phyloP scores from a whole-genome alignment of 2,888 invertebrate species.

The Argyresthia goedartella region DNA sequence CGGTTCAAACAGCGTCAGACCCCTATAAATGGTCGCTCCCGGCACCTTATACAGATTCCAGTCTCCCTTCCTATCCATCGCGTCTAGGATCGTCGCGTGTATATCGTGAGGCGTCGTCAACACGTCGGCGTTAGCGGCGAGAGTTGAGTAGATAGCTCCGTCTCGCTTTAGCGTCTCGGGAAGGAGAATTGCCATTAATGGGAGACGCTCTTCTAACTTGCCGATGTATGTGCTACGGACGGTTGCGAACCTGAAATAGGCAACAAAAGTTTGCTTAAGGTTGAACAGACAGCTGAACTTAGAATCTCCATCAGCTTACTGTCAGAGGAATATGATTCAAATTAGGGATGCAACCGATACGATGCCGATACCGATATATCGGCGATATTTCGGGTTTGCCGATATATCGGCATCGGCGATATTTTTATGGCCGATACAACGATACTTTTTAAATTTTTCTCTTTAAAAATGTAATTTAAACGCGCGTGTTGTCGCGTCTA shows the following conservation, averaged over 20 bases:
- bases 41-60: conserved; percentile 37
- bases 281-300: background rate
- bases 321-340: too few species aligned
- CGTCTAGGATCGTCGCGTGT: conserved; percentile 81
- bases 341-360: too few species aligned
- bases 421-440: too few species aligned
- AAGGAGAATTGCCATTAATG: conserved; percentile 85
- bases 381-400: too few species aligned
- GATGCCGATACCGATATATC: too few species aligned
- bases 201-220: conserved; percentile 91
- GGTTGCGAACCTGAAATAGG: conserved; percentile 76
- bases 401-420: too few species aligned
- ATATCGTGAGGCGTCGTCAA: conserved; percentile 93
- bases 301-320: too few species aligned
- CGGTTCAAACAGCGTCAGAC: conserved; percentile 73
- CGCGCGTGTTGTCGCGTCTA: too few species aligned
- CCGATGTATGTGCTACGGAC: conserved; percentile 90
- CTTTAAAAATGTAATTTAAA: too few species aligned
- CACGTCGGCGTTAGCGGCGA: conserved; percentile 74
- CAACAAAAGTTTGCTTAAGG: background rate
- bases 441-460: too few species aligned
- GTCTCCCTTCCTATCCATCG: conserved; percentile 63
- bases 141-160: conserved; percentile 71
- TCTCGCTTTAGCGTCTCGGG: conserved; percentile 76
- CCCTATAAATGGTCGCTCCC: conserved; percentile 68